phyloP scores from a whole-genome alignment of 2,797 vertebrate genomes.

The Mus spretus region DNA sequence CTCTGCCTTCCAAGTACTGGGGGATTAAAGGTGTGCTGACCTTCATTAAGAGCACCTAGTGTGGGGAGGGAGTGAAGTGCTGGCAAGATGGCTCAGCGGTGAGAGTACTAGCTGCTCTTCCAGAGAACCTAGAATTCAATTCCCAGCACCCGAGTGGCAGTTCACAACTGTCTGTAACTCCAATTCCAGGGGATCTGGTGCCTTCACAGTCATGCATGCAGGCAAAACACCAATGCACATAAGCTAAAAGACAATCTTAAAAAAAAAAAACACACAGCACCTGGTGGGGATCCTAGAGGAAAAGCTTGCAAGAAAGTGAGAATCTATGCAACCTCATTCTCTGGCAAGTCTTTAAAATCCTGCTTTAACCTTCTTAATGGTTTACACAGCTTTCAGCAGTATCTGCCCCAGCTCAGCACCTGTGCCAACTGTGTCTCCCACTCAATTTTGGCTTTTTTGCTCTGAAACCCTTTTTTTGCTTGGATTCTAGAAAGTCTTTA shows the following conservation, averaged over 20 bases:
- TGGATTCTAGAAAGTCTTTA: conserved; percentile 38
- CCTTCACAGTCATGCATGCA: background rate
- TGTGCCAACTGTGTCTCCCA: background rate
- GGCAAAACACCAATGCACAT: background rate
- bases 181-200: background rate
- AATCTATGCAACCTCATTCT: background rate
- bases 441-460: background rate
- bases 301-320: background rate
- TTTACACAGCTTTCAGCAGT: conserved; percentile 22
- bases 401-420: conserved; percentile 11
- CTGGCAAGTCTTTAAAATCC: conserved; percentile 2
- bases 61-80: background rate
- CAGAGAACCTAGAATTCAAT: background rate
- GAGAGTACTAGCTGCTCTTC: background rate
- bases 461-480: conserved; percentile 23
- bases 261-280: background rate
- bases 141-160: background rate
- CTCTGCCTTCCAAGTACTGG: background rate
- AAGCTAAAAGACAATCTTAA: background rate
- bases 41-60: background rate
- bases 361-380: conserved; percentile 53
- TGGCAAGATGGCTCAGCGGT: background rate
- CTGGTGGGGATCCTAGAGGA: background rate
- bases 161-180: background rate
- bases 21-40: background rate